Base-by-base conservation (phyloP, 2,888 invertebrate genomes). In the Pteria penguin region DNA sequence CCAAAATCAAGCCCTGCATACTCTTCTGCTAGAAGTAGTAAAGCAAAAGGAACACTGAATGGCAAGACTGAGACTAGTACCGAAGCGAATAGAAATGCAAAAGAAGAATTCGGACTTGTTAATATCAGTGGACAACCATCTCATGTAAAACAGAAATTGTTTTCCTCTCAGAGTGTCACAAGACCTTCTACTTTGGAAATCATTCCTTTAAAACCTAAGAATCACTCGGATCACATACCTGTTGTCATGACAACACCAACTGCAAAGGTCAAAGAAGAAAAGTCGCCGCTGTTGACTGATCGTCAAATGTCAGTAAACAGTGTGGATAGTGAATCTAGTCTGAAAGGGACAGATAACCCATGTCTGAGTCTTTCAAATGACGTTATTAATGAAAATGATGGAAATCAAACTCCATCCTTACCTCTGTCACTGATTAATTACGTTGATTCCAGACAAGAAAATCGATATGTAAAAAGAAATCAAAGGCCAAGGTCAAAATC, bases 321-420 rank as follows among this genome's bases (percentile, higher is more conserved):
- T 75, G 58, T 75, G 5, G n/a, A 26, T 36, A 69, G 69, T 26
- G 62, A 45, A 29, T 58, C 63, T 4, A 77, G 76, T 69, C 36
- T 63, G 14, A 52, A 69, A 60, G 85, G 85, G 5, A 74, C 82
- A 27, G 85, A 83, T 58, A 85, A 85, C 61, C 80, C 83, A 3
- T 82, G 81, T 5, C 69, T 83, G 22, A 72, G 72, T 29, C 61
- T 72, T 2, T 63, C 63, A 36, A 36, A 36, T 36, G 45, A 36
- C 14, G 45, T 36, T 5, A 36, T 68, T 29, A 55, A 32, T 68
- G 22, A 68, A 68, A 26, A 57, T 33, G 26, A 33, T 55, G 11
- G 57, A 68, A 26, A 33, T 29, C 18, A 22, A 32, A 8, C 57
- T 68, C 14, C 26, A 68, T 33, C 5, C 57, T 5, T 55, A 33